Evolutionary conservation across 2,113 vertebrate species (phyloP).

Genomic region (Naja naja): DNA sequence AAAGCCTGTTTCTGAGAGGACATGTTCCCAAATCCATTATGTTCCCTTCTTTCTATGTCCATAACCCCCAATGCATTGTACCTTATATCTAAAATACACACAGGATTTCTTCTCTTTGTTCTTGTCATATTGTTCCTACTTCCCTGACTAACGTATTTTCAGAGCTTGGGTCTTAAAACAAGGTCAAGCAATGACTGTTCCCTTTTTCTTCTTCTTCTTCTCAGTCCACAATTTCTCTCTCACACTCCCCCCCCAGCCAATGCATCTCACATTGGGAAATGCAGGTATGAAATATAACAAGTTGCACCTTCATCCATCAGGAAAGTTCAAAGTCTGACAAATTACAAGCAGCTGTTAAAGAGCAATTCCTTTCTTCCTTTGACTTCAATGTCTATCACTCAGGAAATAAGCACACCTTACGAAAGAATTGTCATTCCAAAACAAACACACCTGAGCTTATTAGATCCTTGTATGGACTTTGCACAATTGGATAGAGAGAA

Average conservation of each 20-base stretch:
- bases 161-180: background rate
- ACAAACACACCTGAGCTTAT: background rate
- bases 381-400: background rate
- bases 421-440: background rate
- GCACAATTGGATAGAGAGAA: background rate
- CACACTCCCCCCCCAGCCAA: background rate
- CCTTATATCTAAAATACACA: background rate
- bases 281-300: background rate
- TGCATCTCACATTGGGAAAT: background rate
- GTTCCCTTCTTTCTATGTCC: background rate
- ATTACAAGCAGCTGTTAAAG: background rate
- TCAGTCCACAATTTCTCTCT: background rate
- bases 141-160: background rate
- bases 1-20: background rate
- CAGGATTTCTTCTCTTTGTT: background rate
- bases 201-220: background rate
- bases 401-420: background rate
- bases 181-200: background rate
- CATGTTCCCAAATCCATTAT: background rate
- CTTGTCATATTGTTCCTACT: background rate
- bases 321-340: background rate
- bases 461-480: background rate
- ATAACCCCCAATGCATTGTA: background rate
- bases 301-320: background rate
- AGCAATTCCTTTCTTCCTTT: background rate